phyloP scores from a whole-genome alignment of 2,113 vertebrate species.

The Centrocercus urophasianus region DNA sequence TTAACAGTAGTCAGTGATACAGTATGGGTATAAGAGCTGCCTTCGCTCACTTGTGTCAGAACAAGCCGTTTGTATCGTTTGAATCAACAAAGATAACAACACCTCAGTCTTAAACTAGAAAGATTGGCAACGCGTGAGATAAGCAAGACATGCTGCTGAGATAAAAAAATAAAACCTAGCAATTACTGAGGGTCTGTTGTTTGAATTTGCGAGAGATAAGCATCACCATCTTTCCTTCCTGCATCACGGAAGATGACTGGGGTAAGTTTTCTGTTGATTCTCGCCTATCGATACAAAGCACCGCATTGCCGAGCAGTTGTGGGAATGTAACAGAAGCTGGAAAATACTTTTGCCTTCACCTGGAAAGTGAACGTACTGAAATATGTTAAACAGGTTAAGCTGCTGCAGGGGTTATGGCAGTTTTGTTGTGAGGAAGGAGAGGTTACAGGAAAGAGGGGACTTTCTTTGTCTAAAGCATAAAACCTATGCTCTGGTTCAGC shows the following conservation, averaged over 20 bases:
- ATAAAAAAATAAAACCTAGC: conserved; percentile 10
- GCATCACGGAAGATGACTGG: neutral
- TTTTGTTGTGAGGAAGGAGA: neutral
- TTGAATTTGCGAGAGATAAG: neutral
- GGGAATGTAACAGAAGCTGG: neutral
- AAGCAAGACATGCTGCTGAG: neutral
- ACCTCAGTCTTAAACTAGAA: neutral
- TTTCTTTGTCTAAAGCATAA: neutral
- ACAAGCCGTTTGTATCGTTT: neutral
- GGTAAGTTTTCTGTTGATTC: neutral
- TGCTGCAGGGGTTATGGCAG: neutral
- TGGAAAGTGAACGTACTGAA: neutral
- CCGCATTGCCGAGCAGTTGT: neutral
- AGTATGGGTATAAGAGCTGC: neutral
- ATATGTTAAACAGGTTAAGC: neutral
- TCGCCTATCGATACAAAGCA: neutral
- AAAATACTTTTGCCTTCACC: neutral
- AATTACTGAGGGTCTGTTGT: neutral
- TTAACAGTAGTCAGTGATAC: neutral
- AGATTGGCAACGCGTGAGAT: neutral
- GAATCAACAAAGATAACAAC: neutral
- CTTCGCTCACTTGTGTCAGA: neutral
- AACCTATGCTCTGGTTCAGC: neutral
- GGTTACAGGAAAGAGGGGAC: neutral
- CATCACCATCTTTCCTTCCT: neutral